phyloP scores from a whole-genome alignment of 1,140 invertebrate species.

The Rhyacophila brunnea region DNA sequence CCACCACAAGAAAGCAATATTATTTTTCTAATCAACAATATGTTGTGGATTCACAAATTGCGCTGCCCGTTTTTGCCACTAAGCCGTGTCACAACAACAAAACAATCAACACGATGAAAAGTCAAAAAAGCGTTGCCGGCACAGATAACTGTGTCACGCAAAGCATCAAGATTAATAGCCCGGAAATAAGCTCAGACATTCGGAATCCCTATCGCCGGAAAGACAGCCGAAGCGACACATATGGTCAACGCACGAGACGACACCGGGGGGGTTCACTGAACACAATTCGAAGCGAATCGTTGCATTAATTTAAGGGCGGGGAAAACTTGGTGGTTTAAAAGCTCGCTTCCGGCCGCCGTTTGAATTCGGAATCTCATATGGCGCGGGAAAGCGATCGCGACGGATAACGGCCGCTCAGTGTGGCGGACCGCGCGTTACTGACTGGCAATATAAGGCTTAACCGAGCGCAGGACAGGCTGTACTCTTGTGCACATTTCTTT shows the following conservation, averaged over 20 bases:
- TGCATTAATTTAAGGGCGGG: slow-evolving; percentile 29
- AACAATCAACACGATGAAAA: slow-evolving; percentile 2
- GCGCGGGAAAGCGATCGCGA: slow-evolving; percentile 1
- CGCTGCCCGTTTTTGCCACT: too few relatives aligned
- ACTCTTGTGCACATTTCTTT: background rate
- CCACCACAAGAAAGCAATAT: too few relatives aligned
- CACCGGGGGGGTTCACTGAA: background rate
- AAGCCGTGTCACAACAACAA: background rate
- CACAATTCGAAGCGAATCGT: slow-evolving; percentile 17
- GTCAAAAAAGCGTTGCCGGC: slow-evolving; percentile 2
- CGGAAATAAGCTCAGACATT: slow-evolving; percentile 4
- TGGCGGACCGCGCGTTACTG: slow-evolving; percentile 54
- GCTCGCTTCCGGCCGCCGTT: slow-evolving; percentile 2
- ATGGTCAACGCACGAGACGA: background rate
- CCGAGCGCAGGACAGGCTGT: slow-evolving; percentile 36
- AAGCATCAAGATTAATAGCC: slow-evolving; percentile 8
- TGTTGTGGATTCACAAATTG: too few relatives aligned
- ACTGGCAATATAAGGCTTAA: slow-evolving; percentile 40
- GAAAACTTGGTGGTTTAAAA: slow-evolving; percentile 29
- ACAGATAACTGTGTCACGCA: slow-evolving; percentile 16
- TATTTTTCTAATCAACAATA: too few relatives aligned
- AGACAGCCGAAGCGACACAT: slow-evolving; percentile 4
- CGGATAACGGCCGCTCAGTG: slow-evolving; percentile 42
- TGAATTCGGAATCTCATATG: background rate
- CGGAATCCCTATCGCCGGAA: slow-evolving; percentile 10